phyloP scores from a whole-genome alignment of 2,113 vertebrate genomes.

The Herpailurus yagouaroundi region DNA sequence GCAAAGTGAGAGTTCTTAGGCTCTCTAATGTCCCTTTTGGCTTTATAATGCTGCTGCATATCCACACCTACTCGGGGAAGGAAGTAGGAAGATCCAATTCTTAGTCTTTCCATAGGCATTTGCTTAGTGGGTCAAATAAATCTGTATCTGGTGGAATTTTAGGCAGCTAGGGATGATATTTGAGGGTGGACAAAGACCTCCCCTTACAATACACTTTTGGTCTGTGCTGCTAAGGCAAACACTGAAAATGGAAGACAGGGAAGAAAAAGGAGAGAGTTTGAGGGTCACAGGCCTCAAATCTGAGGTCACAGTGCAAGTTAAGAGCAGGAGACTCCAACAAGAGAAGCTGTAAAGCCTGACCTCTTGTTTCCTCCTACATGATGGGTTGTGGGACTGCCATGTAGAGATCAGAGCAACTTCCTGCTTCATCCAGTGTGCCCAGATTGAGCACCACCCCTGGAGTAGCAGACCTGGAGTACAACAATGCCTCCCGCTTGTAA shows the following conservation, averaged over 20 bases:
- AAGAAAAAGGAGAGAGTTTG: background rate
- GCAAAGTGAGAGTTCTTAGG: background rate
- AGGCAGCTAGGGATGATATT: background rate
- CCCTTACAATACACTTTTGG: background rate
- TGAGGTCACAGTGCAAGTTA: background rate
- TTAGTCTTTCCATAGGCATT: background rate
- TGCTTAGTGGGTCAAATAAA: background rate
- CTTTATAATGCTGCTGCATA: background rate
- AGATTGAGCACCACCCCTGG: background rate
- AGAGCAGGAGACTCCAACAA: background rate
- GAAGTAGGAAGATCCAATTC: background rate
- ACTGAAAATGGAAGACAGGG: background rate
- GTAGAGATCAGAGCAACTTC: background rate
- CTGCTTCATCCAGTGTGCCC: background rate
- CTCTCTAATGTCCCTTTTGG: background rate
- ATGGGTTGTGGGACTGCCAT: background rate
- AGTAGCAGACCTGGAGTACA: background rate
- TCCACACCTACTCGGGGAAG: background rate
- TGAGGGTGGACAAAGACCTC: background rate
- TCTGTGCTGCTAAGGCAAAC: background rate
- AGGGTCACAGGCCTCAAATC: background rate
- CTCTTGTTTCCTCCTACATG: background rate
- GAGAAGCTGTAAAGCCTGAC: background rate
- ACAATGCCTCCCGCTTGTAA: background rate
- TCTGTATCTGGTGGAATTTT: background rate